A percentile compares a stretch with the other conserved stretches of the same genome.
Evolutionary conservation across 2,797 vertebrate species (phyloP).

Genomic region (Gymnoscopelus microlampas): DNA sequence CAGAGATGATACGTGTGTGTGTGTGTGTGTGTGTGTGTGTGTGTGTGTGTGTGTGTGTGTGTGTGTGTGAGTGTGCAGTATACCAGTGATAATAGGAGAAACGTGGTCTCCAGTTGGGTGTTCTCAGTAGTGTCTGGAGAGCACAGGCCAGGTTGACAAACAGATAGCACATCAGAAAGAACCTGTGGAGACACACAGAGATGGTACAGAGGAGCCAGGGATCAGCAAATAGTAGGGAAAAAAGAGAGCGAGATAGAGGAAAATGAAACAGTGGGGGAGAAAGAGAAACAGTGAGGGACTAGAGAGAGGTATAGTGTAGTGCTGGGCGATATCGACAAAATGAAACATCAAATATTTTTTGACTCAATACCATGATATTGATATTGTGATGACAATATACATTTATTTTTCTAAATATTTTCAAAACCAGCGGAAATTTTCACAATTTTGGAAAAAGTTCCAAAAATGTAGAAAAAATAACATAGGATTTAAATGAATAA

Average conservation of each 20-base stretch:
- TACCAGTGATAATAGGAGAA: constrained; percentile 86
- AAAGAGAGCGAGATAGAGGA: constrained; percentile 6
- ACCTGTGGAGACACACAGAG: constrained; percentile 72
- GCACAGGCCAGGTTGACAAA: constrained; percentile 92
- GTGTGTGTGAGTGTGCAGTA: constrained; percentile 11
- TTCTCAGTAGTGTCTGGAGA: constrained; percentile 69
- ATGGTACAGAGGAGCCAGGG: too few species aligned
- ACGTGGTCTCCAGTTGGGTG: constrained; percentile 83
- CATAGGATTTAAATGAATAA: too few species aligned
- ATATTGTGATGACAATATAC: too few species aligned
- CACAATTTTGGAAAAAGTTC: too few species aligned
- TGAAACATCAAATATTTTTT: too few species aligned
- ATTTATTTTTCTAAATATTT: too few species aligned
- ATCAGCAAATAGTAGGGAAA: too few species aligned
- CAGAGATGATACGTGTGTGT: background rate
- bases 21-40: background rate
- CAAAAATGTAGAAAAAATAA: too few species aligned
- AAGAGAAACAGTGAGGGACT: background rate
- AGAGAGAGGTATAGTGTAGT: too few species aligned
- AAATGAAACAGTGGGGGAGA: background rate
- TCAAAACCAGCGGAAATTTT: too few species aligned
- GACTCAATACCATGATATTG: too few species aligned
- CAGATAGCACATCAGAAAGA: constrained; percentile 92
- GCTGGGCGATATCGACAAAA: too few species aligned
- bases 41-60: background rate